Evolutionary conservation across 2,113 vertebrate species (phyloP), one percentile per base, ranked within the genome.

Genomic region (Nothocercus julius): DNA sequence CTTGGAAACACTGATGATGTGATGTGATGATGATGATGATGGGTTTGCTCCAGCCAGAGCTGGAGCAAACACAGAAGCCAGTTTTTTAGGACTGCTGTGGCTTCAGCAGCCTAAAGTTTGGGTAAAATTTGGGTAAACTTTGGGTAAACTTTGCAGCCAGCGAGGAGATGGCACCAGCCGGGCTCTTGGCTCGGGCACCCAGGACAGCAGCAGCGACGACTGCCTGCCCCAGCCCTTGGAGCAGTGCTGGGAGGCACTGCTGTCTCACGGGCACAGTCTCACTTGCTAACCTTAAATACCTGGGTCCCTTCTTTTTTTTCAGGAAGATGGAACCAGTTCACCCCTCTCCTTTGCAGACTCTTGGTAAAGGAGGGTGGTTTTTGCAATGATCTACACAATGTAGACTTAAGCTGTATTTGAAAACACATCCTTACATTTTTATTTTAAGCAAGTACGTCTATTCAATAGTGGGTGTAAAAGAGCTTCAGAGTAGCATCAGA

Each of bases 151-250:
- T 44, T 53, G 51, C 51, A 27, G 25, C 25, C 51, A 53, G 51
- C 7, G 51, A 53, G 25, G 51, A 14, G 25, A 25, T 11, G 24
- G 51, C 51, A 25, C 51, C 51, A 53, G 51, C 51, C 25, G 24
- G 49, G 24, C 21, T 11, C 49, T 51, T 24, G 51, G 51, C 24
- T 53, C 24, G 25, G 53, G 27, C 27, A 54, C 53, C 53, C 27
- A 10, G 8, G 12, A 25, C 16, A 56, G 54, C 54, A 56, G 54
- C 16, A 25, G 40, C 0, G 3, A 40, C 3, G 1, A 13, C 28
- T 5, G 17, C 54, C 1, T 2, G 40, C 5, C 0, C 25, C 2
- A 16, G 24, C 64, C 69, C 58, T 10, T 1, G 38, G 32, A 27
- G 87, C 56, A 58, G 42, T 59, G 38, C 36, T 17, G 25, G 14